Evolutionary conservation across 2,797 vertebrate species (phyloP).

Genomic region (Okamejei kenojei): DNA sequence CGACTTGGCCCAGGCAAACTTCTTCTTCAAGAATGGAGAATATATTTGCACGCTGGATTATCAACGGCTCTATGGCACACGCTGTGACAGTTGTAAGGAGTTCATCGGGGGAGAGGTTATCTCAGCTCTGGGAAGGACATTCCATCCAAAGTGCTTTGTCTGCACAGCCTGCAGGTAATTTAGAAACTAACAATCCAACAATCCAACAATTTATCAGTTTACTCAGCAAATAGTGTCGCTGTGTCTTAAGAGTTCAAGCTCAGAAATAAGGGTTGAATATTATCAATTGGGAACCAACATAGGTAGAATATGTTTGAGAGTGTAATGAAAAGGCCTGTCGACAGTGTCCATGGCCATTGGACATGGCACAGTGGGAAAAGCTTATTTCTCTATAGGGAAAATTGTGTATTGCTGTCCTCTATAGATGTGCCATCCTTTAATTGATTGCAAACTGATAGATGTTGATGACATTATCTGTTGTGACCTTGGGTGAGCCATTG

Average conservation of each 20-base stretch:
- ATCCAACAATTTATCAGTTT: neutral
- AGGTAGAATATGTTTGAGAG: neutral
- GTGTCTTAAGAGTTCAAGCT: neutral
- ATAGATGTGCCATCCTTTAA: neutral
- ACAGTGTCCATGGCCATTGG: neutral
- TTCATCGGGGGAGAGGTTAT: slow-evolving; percentile 97
- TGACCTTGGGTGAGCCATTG: neutral
- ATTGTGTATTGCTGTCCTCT: neutral
- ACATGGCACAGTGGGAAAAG: neutral
- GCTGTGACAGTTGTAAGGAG: slow-evolving; percentile 86
- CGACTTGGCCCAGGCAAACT: slow-evolving; percentile 86
- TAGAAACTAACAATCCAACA: neutral
- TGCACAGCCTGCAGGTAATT: slow-evolving; percentile 89
- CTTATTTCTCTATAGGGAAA: neutral
- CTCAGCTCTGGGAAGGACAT: slow-evolving; percentile 88
- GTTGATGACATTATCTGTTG: neutral
- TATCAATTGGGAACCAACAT: neutral
- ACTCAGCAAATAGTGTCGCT: neutral
- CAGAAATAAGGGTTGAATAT: neutral
- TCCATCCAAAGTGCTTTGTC: slow-evolving; percentile 96
- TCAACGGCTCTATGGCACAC: slow-evolving; percentile 92
- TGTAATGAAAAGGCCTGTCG: neutral
- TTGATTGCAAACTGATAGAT: neutral
- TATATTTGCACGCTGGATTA: slow-evolving; percentile 96
- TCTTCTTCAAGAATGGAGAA: slow-evolving; percentile 97